Evolutionary conservation across 2,797 vertebrate species (phyloP).

Genomic region (Protosalanx chinensis): DNA sequence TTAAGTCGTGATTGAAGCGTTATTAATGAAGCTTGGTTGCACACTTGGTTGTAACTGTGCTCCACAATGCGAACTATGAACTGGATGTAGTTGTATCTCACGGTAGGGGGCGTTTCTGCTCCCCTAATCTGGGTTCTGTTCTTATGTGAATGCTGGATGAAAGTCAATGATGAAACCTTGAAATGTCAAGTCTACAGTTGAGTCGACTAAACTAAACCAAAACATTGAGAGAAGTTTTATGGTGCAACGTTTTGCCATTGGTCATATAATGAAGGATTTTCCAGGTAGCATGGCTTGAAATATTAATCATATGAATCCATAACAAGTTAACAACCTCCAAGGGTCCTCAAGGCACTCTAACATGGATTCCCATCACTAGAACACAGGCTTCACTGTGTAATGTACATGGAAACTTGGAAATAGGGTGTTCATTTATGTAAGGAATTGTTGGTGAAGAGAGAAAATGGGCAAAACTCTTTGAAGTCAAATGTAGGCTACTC

Average conservation of each 20-base stretch:
- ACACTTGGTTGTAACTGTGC: not conserved
- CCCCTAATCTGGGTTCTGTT: no score
- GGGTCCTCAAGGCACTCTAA: constrained; percentile 6
- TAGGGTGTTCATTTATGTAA: not conserved
- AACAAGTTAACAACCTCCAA: not conserved
- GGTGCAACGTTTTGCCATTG: not conserved
- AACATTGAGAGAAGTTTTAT: no score
- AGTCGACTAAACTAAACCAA: not conserved
- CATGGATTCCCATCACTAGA: not conserved
- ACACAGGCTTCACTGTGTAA: not conserved
- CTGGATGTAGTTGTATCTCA: constrained; percentile 36
- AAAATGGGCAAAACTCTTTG: not conserved
- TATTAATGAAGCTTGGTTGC: no score
- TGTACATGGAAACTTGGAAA: not conserved
- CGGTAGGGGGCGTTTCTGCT: no score
- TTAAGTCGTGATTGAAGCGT: no score
- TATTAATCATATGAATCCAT: not conserved
- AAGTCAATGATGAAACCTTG: no score
- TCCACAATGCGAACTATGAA: constrained; percentile 51
- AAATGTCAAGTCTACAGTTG: not conserved
- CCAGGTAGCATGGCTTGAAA: not conserved
- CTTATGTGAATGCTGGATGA: no score
- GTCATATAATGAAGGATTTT: not conserved
- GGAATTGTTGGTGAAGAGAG: not conserved
- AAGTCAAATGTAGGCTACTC: not conserved